Evolutionary conservation across 2,888 invertebrate genomes (phyloP).

Genomic region (Nephrotoma flavescens): DNA sequence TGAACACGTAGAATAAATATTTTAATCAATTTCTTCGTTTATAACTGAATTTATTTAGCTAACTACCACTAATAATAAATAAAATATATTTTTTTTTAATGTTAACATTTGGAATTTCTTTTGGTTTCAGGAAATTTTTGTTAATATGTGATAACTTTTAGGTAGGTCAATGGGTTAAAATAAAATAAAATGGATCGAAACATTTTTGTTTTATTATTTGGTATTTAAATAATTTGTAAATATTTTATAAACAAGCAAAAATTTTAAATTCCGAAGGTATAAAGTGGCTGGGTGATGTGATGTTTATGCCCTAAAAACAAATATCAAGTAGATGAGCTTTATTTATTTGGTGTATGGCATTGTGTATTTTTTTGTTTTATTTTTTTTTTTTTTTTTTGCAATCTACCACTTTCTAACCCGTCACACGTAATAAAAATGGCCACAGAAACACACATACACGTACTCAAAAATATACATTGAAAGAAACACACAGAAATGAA

Average conservation of each 20-base stretch:
- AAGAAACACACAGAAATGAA: neutral
- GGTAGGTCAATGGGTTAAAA: constrained; percentile 1
- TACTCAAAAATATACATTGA: neutral
- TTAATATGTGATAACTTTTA: constrained; percentile 13
- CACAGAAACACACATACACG: neutral
- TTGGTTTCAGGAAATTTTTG: constrained; percentile 15
- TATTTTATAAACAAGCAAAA: neutral
- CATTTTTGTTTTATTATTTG: neutral
- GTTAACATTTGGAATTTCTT: constrained; percentile 6
- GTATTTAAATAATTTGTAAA: neutral
- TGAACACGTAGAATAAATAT: neutral
- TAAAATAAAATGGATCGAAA: neutral
- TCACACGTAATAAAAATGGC: neutral
- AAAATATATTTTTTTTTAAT: neutral
- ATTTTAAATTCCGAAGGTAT: neutral
- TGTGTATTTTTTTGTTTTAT: neutral
- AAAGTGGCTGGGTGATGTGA: neutral
- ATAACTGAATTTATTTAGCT: neutral
- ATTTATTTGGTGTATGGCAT: neutral
- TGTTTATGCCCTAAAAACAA: neutral
- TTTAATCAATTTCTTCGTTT: neutral
- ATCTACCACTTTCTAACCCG: neutral
- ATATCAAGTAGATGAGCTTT: neutral
- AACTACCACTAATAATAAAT: neutral
- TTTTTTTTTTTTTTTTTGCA: neutral